A percentile compares a stretch with the other conserved stretches of the same genome.
Evolutionary conservation across 2,797 vertebrate genomes (phyloP).

Genomic region (Lagodon rhomboides): DNA sequence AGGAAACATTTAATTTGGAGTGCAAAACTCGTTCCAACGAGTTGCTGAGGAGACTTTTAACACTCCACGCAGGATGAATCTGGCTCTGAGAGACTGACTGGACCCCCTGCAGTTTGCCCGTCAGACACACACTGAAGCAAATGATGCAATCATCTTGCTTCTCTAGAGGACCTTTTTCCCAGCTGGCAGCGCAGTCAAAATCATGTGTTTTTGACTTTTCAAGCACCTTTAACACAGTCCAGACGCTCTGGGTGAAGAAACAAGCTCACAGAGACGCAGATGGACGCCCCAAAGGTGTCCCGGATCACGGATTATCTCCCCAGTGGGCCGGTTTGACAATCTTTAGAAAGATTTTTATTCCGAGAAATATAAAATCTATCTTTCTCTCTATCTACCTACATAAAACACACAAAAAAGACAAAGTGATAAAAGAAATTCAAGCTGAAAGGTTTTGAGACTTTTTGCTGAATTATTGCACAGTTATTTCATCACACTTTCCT

Average conservation of each 20-base stretch:
- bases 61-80: conserved; percentile 8
- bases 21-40: conserved; percentile 3
- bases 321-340: conserved; percentile 9
- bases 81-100: conserved; percentile 10
- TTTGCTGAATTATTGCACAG: conserved; percentile 10
- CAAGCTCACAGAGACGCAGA: conserved; percentile 41
- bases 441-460: conserved; percentile 3
- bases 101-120: conserved; percentile 56
- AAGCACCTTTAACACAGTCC: conserved; percentile 53
- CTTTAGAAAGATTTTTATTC: background rate
- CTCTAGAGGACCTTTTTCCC: conserved; percentile 41
- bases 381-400: background rate
- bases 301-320: conserved; percentile 40
- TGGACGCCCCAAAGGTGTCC: conserved; percentile 49
- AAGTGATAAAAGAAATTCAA: background rate
- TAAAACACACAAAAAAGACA: background rate
- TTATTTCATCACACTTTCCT: conserved; percentile 45
- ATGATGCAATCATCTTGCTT: conserved; percentile 54
- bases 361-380: background rate
- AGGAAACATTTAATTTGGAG: conserved; percentile 16
- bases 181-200: conserved; percentile 22
- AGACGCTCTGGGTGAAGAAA: conserved; percentile 43
- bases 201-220: conserved; percentile 52
- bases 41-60: conserved; percentile 16
- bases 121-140: conserved; percentile 62